Evolutionary conservation across 2,113 vertebrate species (phyloP).

Genomic region (Phainopepla nitens): DNA sequence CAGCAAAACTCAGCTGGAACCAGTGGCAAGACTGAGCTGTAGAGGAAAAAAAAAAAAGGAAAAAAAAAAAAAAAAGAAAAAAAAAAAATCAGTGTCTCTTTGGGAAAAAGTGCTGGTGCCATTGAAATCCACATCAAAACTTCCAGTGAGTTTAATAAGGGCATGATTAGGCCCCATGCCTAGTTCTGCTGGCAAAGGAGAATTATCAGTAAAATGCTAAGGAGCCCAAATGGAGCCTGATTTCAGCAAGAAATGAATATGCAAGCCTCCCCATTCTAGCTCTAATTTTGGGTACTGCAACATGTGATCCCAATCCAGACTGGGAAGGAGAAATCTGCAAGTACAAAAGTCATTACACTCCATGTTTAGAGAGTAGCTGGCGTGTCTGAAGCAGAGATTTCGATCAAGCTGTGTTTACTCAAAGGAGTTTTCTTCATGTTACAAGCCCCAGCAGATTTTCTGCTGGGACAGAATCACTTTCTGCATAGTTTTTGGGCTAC

Average conservation of each 20-base stretch:
- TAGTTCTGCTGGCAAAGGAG: background rate
- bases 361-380: background rate
- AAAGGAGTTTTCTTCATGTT: background rate
- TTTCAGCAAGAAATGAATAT: conserved; percentile 1
- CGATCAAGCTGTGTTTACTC: background rate
- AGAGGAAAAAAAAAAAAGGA: background rate
- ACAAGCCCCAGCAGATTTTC: background rate
- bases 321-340: background rate
- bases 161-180: background rate
- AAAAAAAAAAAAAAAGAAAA: rapidly evolving
- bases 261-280: background rate
- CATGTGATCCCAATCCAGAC: background rate
- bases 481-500: background rate
- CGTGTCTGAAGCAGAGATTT: background rate
- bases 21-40: background rate
- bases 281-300: background rate
- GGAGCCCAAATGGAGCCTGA: background rate
- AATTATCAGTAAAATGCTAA: conserved; percentile 17
- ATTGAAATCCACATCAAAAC: conserved; percentile 47
- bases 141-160: conserved; percentile 1
- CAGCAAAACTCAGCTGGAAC: background rate
- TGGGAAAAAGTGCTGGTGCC: background rate
- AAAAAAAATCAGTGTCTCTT: background rate
- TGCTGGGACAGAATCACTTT: background rate
- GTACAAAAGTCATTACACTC: background rate